Conservation (phyloP, 2,888 invertebrate genomes). For the Drosophila paranaensis region DNA sequence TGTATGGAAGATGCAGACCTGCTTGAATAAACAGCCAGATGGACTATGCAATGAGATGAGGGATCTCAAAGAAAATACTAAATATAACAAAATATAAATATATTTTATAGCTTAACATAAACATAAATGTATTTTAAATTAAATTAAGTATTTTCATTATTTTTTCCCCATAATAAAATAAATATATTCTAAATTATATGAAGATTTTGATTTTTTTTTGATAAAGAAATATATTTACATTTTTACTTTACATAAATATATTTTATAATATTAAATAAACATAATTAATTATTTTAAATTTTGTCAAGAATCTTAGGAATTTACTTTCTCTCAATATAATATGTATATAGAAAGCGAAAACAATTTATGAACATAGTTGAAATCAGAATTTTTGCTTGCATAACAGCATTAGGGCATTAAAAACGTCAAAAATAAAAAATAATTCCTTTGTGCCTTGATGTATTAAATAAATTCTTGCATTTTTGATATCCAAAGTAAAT, state of each 20-base stretch:
- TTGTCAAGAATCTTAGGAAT: no score
- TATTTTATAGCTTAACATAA: background rate
- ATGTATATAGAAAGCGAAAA: background rate
- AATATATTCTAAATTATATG: no score
- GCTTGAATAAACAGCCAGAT: background rate
- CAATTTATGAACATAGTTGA: background rate
- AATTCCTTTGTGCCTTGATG: background rate
- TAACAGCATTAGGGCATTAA: background rate
- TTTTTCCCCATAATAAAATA: no score
- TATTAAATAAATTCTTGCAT: background rate
- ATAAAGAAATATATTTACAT: no score
- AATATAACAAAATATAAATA: background rate
- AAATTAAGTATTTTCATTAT: no score
- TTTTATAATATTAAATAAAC: no score
- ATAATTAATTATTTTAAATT: no score
- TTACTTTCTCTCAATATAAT: no score
- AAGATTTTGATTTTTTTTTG: no score
- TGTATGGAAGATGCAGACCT: background rate
- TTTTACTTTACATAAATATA: no score
- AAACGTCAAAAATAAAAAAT: background rate
- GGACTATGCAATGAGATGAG: background rate
- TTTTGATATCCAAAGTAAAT: slow-evolving; percentile 2
- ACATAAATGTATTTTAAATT: no score
- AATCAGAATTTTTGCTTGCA: background rate
- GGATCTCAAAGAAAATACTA: no score